Evolutionary conservation across 2,113 vertebrate species (phyloP).

Genomic region (Puma concolor): DNA sequence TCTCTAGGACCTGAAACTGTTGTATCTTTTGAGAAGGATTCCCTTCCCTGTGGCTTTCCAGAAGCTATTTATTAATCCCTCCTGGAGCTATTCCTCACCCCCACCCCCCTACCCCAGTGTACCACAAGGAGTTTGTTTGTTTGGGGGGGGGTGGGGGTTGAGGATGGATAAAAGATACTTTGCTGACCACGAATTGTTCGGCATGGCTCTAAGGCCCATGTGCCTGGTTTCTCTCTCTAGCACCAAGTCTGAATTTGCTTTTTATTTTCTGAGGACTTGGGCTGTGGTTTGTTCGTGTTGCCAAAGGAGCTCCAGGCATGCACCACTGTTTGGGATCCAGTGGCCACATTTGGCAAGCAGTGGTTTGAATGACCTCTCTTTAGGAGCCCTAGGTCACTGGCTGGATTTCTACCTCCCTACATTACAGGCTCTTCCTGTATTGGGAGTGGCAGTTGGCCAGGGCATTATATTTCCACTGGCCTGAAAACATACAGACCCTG

Average conservation of each 20-base stretch:
- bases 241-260: conserved; percentile 71
- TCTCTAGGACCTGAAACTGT: conserved; percentile 63
- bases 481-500: conserved; percentile 74
- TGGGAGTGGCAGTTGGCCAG: conserved; percentile 78
- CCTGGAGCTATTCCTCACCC: conserved; percentile 50
- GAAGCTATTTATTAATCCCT: conserved; percentile 80
- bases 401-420: conserved; percentile 64
- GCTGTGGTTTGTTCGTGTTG: conserved; percentile 75
- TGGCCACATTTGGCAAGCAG: conserved; percentile 76
- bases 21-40: conserved; percentile 78
- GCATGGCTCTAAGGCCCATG: conserved; percentile 63
- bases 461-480: conserved; percentile 78
- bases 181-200: conserved; percentile 59
- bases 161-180: conserved; percentile 74
- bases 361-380: conserved; percentile 79
- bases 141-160: background rate
- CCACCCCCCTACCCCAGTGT: background rate
- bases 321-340: conserved; percentile 75
- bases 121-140: conserved; percentile 80
- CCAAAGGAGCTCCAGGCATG: conserved; percentile 74
- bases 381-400: conserved; percentile 71
- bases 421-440: conserved; percentile 75
- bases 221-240: conserved; percentile 65
- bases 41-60: conserved; percentile 83
- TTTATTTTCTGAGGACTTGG: conserved; percentile 74